These are phyloP conservation scores for Spheniscus humboldti DNA, from an alignment of 2,797 vertebrate species.

Conservation along the genomic window DNA sequence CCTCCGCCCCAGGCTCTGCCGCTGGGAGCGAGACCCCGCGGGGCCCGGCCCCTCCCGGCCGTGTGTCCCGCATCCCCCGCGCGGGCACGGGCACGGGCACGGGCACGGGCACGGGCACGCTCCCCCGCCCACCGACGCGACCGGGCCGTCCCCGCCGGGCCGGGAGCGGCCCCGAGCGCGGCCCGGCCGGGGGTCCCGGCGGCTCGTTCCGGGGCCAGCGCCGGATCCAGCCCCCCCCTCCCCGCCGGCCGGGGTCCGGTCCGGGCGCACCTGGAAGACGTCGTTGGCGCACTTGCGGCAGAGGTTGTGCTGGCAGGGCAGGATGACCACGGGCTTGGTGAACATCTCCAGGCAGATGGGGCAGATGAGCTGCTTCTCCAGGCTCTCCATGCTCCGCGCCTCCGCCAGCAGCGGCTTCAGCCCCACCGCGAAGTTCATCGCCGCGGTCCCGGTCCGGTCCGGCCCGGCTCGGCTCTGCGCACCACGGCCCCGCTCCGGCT, in stretches of 20 bases:
- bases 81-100: neutral
- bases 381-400: slow-evolving; percentile 73
- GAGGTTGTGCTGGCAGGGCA: slow-evolving; percentile 80
- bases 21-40: neutral
- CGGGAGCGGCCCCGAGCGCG: neutral
- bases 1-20: neutral
- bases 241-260: too few species aligned
- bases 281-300: slow-evolving; percentile 78
- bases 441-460: neutral
- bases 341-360: slow-evolving; percentile 82
- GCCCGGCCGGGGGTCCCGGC: neutral
- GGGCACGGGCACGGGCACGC: too few species aligned
- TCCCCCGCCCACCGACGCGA: too few species aligned
- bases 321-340: slow-evolving; percentile 79
- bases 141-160: too few species aligned
- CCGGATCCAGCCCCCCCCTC: neutral
- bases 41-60: neutral
- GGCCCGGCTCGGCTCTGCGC: neutral
- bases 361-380: slow-evolving; percentile 79
- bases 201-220: neutral
- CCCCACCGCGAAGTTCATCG: slow-evolving; percentile 85
- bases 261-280: slow-evolving; percentile 70
- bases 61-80: neutral
- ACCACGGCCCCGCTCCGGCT: neutral
- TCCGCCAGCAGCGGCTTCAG: slow-evolving; percentile 82